Evolutionary conservation across 2,888 invertebrate genomes (phyloP).

Genomic region (Willowsia nigromaculata): DNA sequence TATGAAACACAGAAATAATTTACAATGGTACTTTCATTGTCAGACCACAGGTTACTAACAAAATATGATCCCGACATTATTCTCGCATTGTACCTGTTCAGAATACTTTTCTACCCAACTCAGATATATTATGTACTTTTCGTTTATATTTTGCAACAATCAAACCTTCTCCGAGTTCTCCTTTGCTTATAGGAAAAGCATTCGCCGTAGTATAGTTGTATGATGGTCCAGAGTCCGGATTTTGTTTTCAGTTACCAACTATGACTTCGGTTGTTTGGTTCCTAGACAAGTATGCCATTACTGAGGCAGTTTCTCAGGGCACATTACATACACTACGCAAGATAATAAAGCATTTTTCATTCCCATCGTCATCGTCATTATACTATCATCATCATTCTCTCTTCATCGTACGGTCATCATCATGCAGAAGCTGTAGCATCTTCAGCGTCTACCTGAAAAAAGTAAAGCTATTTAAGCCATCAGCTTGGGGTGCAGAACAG

Average conservation of each 20-base stretch:
- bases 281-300: not conserved
- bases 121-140: not conserved
- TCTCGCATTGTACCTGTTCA: conserved; percentile 23
- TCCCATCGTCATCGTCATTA: conserved; percentile 21
- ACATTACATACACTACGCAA: no score
- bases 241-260: conserved; percentile 13
- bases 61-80: not conserved
- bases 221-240: not conserved
- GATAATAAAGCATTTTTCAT: conserved; percentile 48
- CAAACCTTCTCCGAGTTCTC: not conserved
- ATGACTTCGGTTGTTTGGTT: not conserved
- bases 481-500: not conserved
- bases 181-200: not conserved
- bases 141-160: not conserved
- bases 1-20: not conserved
- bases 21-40: conserved; percentile 15
- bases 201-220: not conserved
- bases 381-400: not conserved
- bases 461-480: not conserved
- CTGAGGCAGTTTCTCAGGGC: not conserved
- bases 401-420: not conserved
- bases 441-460: not conserved
- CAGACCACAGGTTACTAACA: not conserved
- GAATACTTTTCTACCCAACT: conserved; percentile 25
- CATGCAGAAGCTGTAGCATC: conserved; percentile 12